Evolutionary conservation across 2,113 vertebrate genomes (phyloP).

Genomic region (Oncorhynchus mykiss): DNA sequence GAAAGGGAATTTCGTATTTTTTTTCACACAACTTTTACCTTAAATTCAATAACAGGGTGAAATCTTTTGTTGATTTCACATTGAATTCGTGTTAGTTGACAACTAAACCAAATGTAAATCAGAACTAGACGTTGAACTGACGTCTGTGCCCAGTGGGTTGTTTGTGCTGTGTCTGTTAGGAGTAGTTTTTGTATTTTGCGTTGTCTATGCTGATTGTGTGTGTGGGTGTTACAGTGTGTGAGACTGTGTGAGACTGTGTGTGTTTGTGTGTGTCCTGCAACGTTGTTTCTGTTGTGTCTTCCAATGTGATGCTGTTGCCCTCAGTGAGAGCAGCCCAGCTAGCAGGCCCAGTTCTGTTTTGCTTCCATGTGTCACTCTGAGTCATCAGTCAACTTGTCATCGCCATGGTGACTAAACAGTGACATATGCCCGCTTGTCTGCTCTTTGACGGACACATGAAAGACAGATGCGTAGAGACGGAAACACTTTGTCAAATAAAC

Average conservation of each 20-base stretch:
- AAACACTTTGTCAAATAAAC: background rate
- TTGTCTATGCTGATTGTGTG: no score
- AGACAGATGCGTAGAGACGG: background rate
- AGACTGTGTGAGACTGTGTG: background rate
- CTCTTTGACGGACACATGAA: slow-evolving; percentile 51
- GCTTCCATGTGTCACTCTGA: slow-evolving; percentile 58
- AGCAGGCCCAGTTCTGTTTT: slow-evolving; percentile 46
- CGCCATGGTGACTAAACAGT: slow-evolving; percentile 41
- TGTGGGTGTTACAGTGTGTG: background rate
- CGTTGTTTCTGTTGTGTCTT: background rate
- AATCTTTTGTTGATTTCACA: no score
- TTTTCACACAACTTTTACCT: no score
- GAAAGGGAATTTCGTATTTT: no score
- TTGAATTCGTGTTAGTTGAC: no score
- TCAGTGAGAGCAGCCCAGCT: background rate
- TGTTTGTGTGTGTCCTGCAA: slow-evolving; percentile 17
- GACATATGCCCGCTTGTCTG: slow-evolving; percentile 58
- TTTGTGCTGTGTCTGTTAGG: no score
- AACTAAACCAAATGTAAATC: no score
- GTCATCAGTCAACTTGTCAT: slow-evolving; percentile 54
- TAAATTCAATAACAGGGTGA: no score
- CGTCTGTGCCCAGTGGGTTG: no score
- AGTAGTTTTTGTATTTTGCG: no score
- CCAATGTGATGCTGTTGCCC: background rate
- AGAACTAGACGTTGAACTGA: no score